Evolutionary conservation across 2,113 vertebrate species (phyloP).

Genomic region (Xiphias gladius): DNA sequence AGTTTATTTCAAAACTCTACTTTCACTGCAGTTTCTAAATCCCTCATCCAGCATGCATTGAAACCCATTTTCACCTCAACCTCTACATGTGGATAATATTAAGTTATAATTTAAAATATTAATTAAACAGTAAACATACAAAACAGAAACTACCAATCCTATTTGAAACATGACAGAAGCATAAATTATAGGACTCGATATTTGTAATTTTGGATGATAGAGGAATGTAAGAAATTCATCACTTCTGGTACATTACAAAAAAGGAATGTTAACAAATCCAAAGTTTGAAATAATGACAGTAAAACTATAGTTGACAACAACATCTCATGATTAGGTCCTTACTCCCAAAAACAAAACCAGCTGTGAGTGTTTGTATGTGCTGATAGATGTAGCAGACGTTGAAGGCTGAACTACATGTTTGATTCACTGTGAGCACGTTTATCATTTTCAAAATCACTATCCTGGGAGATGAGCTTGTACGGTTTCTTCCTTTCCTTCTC

Average conservation of each 20-base stretch:
- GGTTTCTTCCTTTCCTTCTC: conserved; percentile 98
- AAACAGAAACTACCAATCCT: conserved; percentile 12
- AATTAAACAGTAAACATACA: conserved; percentile 22
- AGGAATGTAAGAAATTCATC: conserved; percentile 25
- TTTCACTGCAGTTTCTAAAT: neutral
- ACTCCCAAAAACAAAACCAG: conserved; percentile 13
- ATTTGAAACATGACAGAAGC: conserved; percentile 9
- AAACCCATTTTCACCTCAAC: neutral
- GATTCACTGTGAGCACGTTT: conserved; percentile 92
- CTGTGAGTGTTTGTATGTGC: neutral
- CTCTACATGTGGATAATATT: neutral
- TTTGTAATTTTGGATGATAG: neutral
- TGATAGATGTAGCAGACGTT: neutral
- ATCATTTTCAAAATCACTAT: conserved; percentile 90
- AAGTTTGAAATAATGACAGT: conserved; percentile 9
- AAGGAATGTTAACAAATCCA: conserved; percentile 34
- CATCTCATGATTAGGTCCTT: neutral
- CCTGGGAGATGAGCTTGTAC: conserved; percentile 94
- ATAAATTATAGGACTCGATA: neutral
- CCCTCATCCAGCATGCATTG: neutral
- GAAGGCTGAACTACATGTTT: conserved; percentile 88
- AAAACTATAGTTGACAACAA: neutral
- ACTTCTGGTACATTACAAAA: conserved; percentile 1
- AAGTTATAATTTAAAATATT: conserved; percentile 19
- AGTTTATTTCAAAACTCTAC: neutral